phyloP scores from a whole-genome alignment of 2,888 invertebrate species.

The Helobdella robusta region DNA sequence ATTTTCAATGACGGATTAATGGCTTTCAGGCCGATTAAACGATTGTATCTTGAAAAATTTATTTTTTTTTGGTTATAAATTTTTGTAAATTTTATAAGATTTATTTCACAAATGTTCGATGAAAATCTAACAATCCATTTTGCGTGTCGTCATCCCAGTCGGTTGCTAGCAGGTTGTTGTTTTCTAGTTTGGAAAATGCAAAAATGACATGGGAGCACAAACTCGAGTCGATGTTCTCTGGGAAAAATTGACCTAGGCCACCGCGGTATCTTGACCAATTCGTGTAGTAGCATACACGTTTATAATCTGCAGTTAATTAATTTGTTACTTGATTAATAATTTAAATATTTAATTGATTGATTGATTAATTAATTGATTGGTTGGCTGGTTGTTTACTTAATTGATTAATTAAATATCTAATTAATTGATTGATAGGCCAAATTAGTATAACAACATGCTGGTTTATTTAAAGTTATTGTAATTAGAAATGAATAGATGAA shows the following conservation, averaged over 20 bases:
- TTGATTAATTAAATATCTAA: too few relatives aligned
- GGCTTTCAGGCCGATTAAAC: conserved; percentile 60
- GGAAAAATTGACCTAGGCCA: conserved; percentile 31
- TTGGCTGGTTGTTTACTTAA: too few relatives aligned
- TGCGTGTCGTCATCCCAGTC: conserved; percentile 20
- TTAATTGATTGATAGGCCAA: too few relatives aligned
- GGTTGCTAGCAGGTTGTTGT: conserved; percentile 34
- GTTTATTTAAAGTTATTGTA: too few relatives aligned
- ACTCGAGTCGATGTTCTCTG: conserved; percentile 48
- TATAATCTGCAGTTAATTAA: conserved; percentile 23
- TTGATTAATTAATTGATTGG: too few relatives aligned
- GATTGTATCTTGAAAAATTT: conserved; percentile 69
- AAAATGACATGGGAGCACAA: conserved; percentile 81
- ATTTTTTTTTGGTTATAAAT: too few relatives aligned
- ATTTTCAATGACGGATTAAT: conserved; percentile 66
- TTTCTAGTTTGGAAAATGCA: conserved; percentile 70
- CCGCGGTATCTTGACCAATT: conserved; percentile 36
- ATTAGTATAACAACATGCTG: too few relatives aligned
- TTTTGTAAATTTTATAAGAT: too few relatives aligned
- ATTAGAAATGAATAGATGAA: too few relatives aligned
- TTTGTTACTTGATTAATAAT: too few relatives aligned
- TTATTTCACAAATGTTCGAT: neutral
- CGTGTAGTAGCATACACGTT: conserved; percentile 41
- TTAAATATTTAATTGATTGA: too few relatives aligned
- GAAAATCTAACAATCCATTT: neutral